Evolutionary conservation across 2,113 vertebrate genomes (phyloP).

Genomic region (Halcyon malimbica): DNA sequence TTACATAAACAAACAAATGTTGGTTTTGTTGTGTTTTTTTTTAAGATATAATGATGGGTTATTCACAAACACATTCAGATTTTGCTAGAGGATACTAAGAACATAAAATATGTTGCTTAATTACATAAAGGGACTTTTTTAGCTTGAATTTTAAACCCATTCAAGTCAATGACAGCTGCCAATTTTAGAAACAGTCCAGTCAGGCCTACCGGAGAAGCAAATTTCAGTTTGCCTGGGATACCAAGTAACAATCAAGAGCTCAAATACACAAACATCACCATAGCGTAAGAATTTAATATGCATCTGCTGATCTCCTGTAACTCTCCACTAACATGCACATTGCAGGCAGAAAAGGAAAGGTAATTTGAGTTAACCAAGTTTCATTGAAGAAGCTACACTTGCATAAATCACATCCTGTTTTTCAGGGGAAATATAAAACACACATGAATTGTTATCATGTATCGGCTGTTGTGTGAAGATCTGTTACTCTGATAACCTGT

Average conservation of each 20-base stretch:
- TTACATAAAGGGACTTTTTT: constrained; percentile 45
- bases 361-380: not conserved
- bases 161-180: constrained; percentile 16
- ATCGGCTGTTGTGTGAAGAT: not conserved
- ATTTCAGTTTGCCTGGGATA: not conserved
- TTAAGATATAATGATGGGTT: constrained; percentile 48
- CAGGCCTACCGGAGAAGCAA: not conserved
- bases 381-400: not conserved
- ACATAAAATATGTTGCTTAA: constrained; percentile 28
- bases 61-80: constrained; percentile 25
- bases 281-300: not conserved
- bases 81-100: constrained; percentile 17
- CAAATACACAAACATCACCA: not conserved
- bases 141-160: constrained; percentile 40
- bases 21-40: not conserved
- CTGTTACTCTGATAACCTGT: not conserved
- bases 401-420: not conserved
- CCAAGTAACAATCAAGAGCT: not conserved
- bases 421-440: not conserved
- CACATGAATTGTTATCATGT: not conserved
- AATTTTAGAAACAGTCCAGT: constrained; percentile 15
- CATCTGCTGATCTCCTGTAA: not conserved
- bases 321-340: not conserved
- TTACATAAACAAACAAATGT: constrained; percentile 62
- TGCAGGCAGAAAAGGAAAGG: not conserved